Base-by-base conservation (phyloP, 2,797 vertebrate genomes). In the Manis crassicaudata region DNA sequence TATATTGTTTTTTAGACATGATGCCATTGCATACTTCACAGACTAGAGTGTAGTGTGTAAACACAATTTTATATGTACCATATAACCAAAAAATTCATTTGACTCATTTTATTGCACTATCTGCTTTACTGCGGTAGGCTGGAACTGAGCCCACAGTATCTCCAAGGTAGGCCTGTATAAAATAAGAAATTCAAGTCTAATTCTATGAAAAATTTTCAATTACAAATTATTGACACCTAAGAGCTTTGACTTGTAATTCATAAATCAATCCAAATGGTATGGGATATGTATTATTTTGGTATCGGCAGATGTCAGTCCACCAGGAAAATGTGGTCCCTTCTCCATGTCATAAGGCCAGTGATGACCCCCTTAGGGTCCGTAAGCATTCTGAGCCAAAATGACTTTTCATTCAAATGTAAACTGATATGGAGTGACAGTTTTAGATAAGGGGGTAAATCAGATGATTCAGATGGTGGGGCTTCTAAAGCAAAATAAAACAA, bases 401-500 rank as follows among this genome's bases (percentile, higher is more conserved):
- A 75, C 32, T 84, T 84, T 79, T 83, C 65, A 29, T 81, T 81
- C 40, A 52, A 86, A 73, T 5, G 40, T 23, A 58, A 85, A 90
- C 16, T 35, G 50, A 90, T 67, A 76, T 40, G 29, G 29, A 62
- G 40, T 60, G 35, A 58, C 14, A 46, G 84, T 35, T 21, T 46
- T 56, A 60, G 37, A 23, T 56, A 80, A 84, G 25, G 35, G 80
- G 7, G 35, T 73, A 80, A 80, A 92, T 80, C 35, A 88, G 40
- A 35, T 87, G 25, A 82, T 54, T 68, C 32, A 90, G 85, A 79
- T 72, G 35, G 43, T 60, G 23, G 46, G 46, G 46, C 12, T 46
- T 46, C 46, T 46, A 88, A 83, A 65, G 62, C 75, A 81, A 95
- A 96, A 91, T 56, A 73, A 94, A 89, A 73, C 13, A 91, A 81